phyloP scores from a whole-genome alignment of 2,797 vertebrate species.

The Phataginus tetradactyla region DNA sequence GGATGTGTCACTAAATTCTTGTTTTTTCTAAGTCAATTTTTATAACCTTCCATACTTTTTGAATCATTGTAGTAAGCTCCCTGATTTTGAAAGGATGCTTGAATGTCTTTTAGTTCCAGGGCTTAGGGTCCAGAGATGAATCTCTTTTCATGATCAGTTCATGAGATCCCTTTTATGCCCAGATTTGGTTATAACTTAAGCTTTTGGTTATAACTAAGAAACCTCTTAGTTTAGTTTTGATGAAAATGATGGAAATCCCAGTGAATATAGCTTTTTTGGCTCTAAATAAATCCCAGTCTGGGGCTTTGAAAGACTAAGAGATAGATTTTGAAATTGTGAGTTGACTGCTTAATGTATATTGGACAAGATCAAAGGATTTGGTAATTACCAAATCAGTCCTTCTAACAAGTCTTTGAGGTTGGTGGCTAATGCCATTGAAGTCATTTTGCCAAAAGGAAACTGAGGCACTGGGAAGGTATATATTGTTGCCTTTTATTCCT shows the following conservation, averaged over 20 bases:
- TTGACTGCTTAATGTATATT: conserved; percentile 53
- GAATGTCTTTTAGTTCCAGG: not conserved
- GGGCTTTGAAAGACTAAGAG: not conserved
- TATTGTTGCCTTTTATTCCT: conserved; percentile 4
- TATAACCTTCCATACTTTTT: conserved; percentile 32
- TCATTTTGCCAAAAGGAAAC: conserved; percentile 36
- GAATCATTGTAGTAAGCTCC: not conserved
- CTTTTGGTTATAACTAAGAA: not conserved
- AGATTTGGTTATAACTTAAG: conserved; percentile 8
- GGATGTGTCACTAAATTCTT: not conserved
- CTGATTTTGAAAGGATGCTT: conserved; percentile 46
- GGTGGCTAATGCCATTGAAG: not conserved
- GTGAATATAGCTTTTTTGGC: not conserved
- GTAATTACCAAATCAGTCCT: conserved; percentile 60
- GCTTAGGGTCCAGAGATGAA: not conserved
- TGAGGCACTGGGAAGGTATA: not conserved
- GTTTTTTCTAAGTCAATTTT: conserved; percentile 51
- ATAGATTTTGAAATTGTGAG: conserved; percentile 51
- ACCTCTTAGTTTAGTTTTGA: conserved; percentile 47
- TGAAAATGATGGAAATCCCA: conserved; percentile 1
- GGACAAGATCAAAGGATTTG: conserved; percentile 47
- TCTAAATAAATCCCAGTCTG: not conserved
- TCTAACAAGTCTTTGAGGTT: not conserved
- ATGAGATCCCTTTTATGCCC: not conserved
- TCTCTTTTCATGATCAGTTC: conserved; percentile 51